Evolutionary conservation across 2,113 vertebrate genomes (phyloP).

Genomic region (Pteropus alecto): DNA sequence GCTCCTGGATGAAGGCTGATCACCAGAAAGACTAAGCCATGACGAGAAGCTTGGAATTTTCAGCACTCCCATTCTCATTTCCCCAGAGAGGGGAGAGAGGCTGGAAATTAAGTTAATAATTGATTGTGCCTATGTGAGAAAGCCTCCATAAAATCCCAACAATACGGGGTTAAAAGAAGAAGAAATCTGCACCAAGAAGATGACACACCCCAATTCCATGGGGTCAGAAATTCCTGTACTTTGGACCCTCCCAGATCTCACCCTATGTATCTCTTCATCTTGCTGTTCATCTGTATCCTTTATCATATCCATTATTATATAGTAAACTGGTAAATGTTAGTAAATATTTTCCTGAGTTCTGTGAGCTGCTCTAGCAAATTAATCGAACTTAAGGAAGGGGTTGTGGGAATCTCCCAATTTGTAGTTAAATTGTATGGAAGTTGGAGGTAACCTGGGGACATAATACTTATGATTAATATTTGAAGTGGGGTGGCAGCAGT

Average conservation of each 20-base stretch:
- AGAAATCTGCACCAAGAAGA: background rate
- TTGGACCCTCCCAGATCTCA: background rate
- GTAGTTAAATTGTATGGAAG: background rate
- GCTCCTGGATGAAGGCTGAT: too few relatives aligned
- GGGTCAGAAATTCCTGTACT: background rate
- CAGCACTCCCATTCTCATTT: background rate
- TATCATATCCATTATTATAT: background rate
- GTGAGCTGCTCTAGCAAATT: background rate
- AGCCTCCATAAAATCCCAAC: background rate
- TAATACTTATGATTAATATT: background rate
- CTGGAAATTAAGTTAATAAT: background rate
- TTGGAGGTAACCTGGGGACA: background rate
- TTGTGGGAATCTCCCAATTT: background rate
- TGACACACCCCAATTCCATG: background rate
- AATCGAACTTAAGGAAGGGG: too few relatives aligned
- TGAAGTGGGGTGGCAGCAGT: background rate
- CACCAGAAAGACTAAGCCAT: background rate
- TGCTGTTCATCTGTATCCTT: background rate
- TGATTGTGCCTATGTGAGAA: background rate
- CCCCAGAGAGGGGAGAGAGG: background rate
- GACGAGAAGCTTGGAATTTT: background rate
- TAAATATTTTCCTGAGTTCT: background rate
- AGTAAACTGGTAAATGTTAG: background rate
- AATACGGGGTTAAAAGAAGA: background rate
- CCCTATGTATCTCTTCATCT: background rate